A percentile compares a stretch with the other conserved stretches of the same genome.
Evolutionary conservation across 2,113 vertebrate genomes (phyloP).

Genomic region (Delphinus delphis): DNA sequence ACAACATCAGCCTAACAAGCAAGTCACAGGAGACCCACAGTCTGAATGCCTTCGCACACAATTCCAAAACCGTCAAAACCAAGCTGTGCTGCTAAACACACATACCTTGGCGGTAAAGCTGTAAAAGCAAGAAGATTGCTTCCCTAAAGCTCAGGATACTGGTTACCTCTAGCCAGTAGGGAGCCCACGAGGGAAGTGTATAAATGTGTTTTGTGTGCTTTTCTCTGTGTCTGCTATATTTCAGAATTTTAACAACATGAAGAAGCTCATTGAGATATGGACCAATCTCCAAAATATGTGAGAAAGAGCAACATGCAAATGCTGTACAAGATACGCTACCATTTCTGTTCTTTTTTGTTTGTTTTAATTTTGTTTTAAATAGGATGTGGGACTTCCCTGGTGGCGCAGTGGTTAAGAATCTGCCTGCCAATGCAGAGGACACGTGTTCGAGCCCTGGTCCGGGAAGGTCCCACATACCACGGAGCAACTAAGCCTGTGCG

Average conservation of each 20-base stretch:
- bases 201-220: not conserved
- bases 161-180: not conserved
- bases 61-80: not conserved
- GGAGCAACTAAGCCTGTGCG: no score
- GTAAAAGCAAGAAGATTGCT: not conserved
- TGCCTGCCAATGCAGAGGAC: no score
- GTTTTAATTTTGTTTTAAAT: not conserved
- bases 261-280: not conserved
- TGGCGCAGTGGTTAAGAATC: no score
- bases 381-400: not conserved
- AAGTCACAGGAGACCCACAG: not conserved
- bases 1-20: not conserved
- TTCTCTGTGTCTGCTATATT: not conserved
- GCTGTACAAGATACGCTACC: no score
- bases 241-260: not conserved
- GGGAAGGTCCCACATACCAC: no score
- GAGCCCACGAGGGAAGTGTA: no score
- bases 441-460: no score
- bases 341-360: not conserved
- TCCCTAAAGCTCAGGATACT: not conserved
- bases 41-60: rapidly evolving
- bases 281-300: not conserved
- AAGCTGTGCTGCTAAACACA: not conserved
- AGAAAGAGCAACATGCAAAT: not conserved
- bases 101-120: not conserved